Base-by-base conservation (phyloP, 2,113 vertebrate genomes). In the Ammodramus savannarum region DNA sequence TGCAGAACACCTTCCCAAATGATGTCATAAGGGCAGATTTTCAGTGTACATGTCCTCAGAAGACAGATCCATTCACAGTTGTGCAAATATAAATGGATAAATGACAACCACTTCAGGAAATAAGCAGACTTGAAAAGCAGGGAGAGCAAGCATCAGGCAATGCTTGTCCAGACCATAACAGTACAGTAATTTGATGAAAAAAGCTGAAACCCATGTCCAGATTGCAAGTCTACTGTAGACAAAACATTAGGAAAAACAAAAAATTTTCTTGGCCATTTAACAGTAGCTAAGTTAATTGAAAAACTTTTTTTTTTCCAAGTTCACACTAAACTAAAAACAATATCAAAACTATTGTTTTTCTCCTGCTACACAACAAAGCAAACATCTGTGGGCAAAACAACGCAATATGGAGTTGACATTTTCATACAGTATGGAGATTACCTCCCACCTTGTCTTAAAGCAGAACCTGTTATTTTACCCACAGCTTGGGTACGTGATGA, bases 391-490 rank as follows among this genome's bases (percentile, higher is more conserved):
- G n/a, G 73, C 39, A 89, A 92, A 81, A 65, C 16, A 84, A 78
- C 0, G 4, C 22, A 38, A 5, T 22, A 31, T 0, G 7, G 22
- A 52, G 6, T 31, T 43, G 49, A 68, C 5, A 20, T 74, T 32
- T 65, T 72, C 48, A 75, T 19, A 49, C 13, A 32, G 12, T 7
- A 59, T 4, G 21, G 38, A 26, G 20, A 88, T 49, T 54, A 61
- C 3, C 29, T 73, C 38, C 55, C 38, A 85, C 38, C 6, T 31
- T 41, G 46, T 25, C 11, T 58, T 46, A 66, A 94, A 67, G 75
- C 67, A 91, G 10, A 89, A 68, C 22, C 19, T 10, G 3, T 21
- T 69, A 85, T 71, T 87, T 86, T 39, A 80, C 18, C 55, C 26
- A 36, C 52, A 25, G 29, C 22, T 38, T 11, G 27, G 19, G 41